Conservation (phyloP, 1,140 invertebrate genomes). For the Apocrypta bakeri region DNA sequence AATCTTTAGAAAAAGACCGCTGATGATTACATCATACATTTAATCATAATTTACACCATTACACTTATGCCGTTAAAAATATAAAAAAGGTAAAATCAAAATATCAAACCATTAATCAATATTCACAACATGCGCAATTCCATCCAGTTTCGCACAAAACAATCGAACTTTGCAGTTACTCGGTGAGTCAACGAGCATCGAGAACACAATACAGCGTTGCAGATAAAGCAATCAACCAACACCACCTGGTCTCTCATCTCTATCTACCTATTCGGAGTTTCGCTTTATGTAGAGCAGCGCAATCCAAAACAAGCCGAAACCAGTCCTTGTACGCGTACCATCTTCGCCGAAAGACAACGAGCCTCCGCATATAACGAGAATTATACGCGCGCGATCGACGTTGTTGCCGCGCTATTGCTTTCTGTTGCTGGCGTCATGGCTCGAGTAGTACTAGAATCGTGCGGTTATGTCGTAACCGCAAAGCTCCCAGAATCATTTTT, state of each 20-base stretch:
- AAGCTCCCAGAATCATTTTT: neutral
- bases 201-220: neutral
- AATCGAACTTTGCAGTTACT: neutral
- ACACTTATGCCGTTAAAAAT: no score
- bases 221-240: neutral
- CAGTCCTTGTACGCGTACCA: neutral
- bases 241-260: neutral
- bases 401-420: neutral
- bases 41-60: no score
- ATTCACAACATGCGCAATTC: no score
- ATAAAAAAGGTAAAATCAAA: no score
- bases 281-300: neutral
- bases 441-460: neutral
- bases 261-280: neutral
- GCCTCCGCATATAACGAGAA: no score
- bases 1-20: no score
- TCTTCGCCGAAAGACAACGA: neutral
- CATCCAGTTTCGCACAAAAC: neutral
- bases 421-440: neutral
- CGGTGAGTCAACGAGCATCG: neutral
- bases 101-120: no score
- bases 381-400: neutral
- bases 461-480: neutral
- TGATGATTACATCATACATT: no score
- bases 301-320: neutral